A percentile compares a stretch with the other conserved stretches of the same genome.
Evolutionary conservation across 2,888 invertebrate genomes (phyloP).

Genomic region (Amphipoea oculea): DNA sequence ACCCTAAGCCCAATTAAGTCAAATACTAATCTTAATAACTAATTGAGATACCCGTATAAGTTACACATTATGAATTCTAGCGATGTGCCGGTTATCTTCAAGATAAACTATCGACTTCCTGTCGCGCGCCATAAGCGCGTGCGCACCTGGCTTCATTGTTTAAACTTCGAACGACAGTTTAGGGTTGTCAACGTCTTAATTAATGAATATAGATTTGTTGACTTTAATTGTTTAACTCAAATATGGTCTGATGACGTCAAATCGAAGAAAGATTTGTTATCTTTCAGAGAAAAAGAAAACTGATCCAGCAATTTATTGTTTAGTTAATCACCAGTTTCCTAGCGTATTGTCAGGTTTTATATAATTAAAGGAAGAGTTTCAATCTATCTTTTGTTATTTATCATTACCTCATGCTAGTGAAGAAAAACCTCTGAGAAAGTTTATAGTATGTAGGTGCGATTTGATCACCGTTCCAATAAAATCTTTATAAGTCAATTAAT

Average conservation of each 20-base stretch:
- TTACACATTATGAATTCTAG: conserved; percentile 71
- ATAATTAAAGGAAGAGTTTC: background rate
- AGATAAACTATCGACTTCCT: conserved; percentile 69
- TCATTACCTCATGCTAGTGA: background rate
- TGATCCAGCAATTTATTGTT: background rate
- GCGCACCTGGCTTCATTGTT: conserved; percentile 77
- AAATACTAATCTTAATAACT: conserved; percentile 61
- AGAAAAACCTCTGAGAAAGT: background rate
- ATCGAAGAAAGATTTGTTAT: background rate
- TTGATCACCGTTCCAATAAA: background rate
- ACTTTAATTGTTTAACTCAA: conserved; percentile 35
- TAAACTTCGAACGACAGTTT: conserved; percentile 62
- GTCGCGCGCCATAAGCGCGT: conserved; percentile 66
- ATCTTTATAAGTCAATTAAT: background rate
- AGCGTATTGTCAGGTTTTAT: background rate
- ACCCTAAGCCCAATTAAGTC: conserved; percentile 41
- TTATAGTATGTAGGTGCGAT: background rate
- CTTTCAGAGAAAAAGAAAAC: background rate
- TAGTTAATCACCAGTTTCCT: background rate
- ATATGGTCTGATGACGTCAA: conserved; percentile 43
- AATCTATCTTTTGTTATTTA: background rate
- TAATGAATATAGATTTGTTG: conserved; percentile 32
- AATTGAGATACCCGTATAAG: conserved; percentile 66
- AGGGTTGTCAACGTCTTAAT: conserved; percentile 65
- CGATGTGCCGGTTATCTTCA: conserved; percentile 72